phyloP scores from a whole-genome alignment of 2,888 invertebrate species.

The Oxycera nigricornis region DNA sequence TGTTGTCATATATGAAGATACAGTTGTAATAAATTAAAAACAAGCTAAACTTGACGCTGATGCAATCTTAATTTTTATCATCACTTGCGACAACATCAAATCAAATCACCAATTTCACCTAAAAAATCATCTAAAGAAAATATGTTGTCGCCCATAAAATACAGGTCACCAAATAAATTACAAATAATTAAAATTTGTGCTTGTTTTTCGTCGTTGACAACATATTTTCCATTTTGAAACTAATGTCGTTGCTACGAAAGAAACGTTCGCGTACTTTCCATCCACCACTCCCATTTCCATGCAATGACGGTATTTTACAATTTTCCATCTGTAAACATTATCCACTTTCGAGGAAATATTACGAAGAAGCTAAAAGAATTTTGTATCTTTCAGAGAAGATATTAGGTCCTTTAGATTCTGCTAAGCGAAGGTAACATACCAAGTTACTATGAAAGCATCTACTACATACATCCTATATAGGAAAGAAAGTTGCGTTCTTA shows the following conservation, averaged over 20 bases:
- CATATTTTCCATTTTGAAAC: conserved; percentile 41
- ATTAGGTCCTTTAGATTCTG: too few relatives aligned
- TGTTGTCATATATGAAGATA: too few relatives aligned
- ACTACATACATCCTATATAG: too few relatives aligned
- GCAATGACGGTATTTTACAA: conserved; percentile 28
- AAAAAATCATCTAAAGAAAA: neutral
- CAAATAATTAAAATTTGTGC: conserved; percentile 48
- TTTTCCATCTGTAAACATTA: conserved; percentile 32
- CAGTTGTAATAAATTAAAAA: too few relatives aligned
- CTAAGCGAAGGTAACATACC: too few relatives aligned
- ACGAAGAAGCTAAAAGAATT: conserved; percentile 19
- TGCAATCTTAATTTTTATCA: too few relatives aligned
- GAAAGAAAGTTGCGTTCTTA: too few relatives aligned
- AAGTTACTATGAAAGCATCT: too few relatives aligned
- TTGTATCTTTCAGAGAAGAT: neutral
- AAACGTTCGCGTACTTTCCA: neutral
- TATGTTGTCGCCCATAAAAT: conserved; percentile 39
- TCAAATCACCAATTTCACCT: neutral
- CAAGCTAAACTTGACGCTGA: too few relatives aligned
- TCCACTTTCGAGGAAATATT: conserved; percentile 20
- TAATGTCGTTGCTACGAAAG: conserved; percentile 21
- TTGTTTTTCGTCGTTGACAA: conserved; percentile 42
- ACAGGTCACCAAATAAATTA: conserved; percentile 46
- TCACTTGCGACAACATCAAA: neutral
- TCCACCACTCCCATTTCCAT: neutral